Percentiles rank a stretch among this genome's conserved stretches.
Conservation (phyloP, 2,797 vertebrate genomes). For the Lindbergichthys nudifrons region DNA sequence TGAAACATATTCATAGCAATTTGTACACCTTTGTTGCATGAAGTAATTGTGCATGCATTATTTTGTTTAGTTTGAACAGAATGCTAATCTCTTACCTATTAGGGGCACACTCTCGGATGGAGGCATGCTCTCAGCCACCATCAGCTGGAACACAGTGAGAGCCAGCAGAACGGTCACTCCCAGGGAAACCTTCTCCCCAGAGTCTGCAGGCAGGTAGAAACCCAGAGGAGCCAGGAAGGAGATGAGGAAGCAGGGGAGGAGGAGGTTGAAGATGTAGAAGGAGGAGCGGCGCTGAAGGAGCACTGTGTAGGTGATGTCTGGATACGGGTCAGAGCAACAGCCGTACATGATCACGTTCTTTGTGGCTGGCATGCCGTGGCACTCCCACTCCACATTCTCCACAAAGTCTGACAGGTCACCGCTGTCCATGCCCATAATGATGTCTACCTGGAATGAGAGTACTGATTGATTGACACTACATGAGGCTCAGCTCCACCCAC, state of each 20-base stretch:
- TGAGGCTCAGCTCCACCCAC: neutral
- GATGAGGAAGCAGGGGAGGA: conserved; percentile 96
- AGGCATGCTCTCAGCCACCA: conserved; percentile 99
- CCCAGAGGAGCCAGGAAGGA: conserved; percentile 96
- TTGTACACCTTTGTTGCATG: too few relatives aligned
- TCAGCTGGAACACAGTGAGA: conserved; percentile 97
- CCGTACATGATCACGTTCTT: conserved; percentile 97
- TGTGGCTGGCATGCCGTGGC: conserved; percentile 94
- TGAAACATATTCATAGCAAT: too few relatives aligned
- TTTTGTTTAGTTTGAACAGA: neutral
- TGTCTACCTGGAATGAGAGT: conserved; percentile 86
- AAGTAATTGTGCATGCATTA: too few relatives aligned
- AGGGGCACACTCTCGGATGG: conserved; percentile 96
- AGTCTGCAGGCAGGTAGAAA: conserved; percentile 97
- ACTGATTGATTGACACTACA: neutral
- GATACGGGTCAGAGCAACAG: conserved; percentile 97
- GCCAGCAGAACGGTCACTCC: conserved; percentile 96
- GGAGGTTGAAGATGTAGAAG: conserved; percentile 97
- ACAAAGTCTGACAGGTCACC: conserved; percentile 96
- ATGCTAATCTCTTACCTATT: conserved; percentile 86
- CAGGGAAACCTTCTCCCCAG: conserved; percentile 96
- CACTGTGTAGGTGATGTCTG: conserved; percentile 95
- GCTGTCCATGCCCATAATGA: conserved; percentile 91
- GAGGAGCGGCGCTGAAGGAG: conserved; percentile 95
- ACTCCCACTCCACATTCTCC: conserved; percentile 98